Evolutionary conservation across 2,797 vertebrate genomes (phyloP).

Genomic region (Phrynocephalus guinanensis): DNA sequence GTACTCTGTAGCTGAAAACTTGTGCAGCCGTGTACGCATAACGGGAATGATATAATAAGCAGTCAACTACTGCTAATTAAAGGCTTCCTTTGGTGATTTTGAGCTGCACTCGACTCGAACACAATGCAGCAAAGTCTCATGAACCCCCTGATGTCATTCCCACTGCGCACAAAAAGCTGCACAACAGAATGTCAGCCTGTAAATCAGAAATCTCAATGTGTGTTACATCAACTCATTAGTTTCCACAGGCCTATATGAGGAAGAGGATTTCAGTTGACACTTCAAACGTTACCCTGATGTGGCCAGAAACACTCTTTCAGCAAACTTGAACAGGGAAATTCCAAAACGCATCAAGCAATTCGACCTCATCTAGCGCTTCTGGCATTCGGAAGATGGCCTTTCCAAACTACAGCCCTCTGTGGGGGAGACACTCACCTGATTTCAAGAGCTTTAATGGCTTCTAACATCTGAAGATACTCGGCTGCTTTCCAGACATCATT

Average conservation of each 20-base stretch:
- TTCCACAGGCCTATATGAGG: neutral
- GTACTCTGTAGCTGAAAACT: neutral
- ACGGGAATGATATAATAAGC: too few species aligned
- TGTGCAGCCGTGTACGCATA: too few species aligned
- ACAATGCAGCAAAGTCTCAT: too few species aligned
- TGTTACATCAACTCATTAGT: neutral
- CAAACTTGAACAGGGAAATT: neutral
- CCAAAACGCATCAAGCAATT: neutral
- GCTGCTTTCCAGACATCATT: slow-evolving; percentile 97
- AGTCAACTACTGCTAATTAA: too few species aligned
- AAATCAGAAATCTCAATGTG: neutral
- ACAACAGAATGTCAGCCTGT: too few species aligned
- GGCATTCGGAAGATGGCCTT: neutral
- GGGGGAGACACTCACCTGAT: slow-evolving; percentile 81
- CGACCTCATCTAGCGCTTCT: neutral
- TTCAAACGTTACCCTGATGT: too few species aligned
- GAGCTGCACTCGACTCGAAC: too few species aligned
- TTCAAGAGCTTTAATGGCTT: slow-evolving; percentile 96
- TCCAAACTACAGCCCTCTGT: neutral
- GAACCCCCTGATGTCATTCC: too few species aligned
- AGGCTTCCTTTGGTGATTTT: too few species aligned
- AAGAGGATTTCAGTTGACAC: too few species aligned
- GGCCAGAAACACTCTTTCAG: neutral
- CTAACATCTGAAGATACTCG: slow-evolving; percentile 98
- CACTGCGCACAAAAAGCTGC: too few species aligned